Evolutionary conservation across 1,140 invertebrate genomes (phyloP).

Genomic region (Papilio helenus): DNA sequence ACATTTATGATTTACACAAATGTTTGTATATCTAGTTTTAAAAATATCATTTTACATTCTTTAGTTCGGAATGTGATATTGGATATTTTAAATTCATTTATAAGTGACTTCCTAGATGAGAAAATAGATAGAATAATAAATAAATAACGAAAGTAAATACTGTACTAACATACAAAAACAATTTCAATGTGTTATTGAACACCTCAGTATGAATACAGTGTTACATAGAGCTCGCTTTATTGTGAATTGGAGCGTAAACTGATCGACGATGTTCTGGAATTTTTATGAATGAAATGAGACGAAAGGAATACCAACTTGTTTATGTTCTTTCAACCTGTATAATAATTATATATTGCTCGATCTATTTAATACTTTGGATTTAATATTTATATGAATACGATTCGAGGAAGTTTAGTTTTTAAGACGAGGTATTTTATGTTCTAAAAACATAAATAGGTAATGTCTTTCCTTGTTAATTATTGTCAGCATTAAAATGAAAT

Average conservation of each 20-base stretch:
- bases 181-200: not conserved
- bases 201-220: not conserved
- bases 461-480: too few relatives aligned
- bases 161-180: not conserved
- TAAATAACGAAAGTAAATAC: not conserved
- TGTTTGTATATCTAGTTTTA: not conserved
- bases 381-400: too few relatives aligned
- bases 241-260: not conserved
- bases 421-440: too few relatives aligned
- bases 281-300: too few relatives aligned
- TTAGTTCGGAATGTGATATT: not conserved
- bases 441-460: too few relatives aligned
- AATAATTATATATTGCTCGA: too few relatives aligned
- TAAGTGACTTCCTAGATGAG: not conserved
- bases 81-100: not conserved
- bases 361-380: too few relatives aligned
- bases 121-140: not conserved
- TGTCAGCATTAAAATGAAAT: too few relatives aligned
- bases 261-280: too few relatives aligned
- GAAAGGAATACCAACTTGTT: too few relatives aligned
- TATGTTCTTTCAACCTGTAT: too few relatives aligned
- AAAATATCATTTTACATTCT: not conserved
- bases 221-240: not conserved
- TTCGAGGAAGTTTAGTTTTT: too few relatives aligned
- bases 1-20: conserved; percentile 15